Conservation (phyloP, 2,888 invertebrate genomes). For the Chrysodeixis includens region DNA sequence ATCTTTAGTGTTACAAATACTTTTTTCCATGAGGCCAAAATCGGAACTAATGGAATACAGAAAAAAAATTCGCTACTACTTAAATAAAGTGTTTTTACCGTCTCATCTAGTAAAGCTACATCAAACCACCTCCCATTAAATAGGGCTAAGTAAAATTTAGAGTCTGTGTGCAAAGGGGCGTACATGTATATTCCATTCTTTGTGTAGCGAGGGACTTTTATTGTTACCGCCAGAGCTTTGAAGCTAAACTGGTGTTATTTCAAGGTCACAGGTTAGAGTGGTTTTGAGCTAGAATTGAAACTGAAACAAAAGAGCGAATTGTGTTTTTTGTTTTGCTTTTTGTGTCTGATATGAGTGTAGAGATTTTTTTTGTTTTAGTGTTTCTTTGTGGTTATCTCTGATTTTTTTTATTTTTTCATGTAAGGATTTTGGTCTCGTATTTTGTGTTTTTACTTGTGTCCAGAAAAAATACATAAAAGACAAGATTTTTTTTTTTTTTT, state of each 20-base stretch:
- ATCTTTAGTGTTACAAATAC: no score
- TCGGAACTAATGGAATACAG: no score
- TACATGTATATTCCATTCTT: slow-evolving; percentile 78
- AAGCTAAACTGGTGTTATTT: not conserved
- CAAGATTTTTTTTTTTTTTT: no score
- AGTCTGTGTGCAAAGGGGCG: slow-evolving; percentile 63
- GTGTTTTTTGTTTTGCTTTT: not conserved
- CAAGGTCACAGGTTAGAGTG: not conserved
- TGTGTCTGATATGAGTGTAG: not conserved
- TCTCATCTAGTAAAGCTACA: slow-evolving; percentile 26
- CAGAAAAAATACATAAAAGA: no score
- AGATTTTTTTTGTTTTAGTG: no score
- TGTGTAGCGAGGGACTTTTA: slow-evolving; percentile 62
- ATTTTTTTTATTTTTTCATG: no score
- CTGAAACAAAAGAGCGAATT: not conserved
- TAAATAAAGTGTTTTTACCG: not conserved
- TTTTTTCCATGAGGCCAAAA: no score
- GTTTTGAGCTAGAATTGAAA: not conserved
- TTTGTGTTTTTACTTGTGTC: no score
- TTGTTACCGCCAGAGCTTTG: slow-evolving; percentile 31
- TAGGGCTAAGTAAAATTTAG: slow-evolving; percentile 77
- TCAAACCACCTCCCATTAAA: slow-evolving; percentile 62
- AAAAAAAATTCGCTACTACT: no score
- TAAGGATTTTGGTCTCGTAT: no score
- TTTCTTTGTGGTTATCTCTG: no score